Evolutionary conservation across 2,888 invertebrate species (phyloP), one percentile per base, ranked within the genome.

Genomic region (Drosophila meridionalis): DNA sequence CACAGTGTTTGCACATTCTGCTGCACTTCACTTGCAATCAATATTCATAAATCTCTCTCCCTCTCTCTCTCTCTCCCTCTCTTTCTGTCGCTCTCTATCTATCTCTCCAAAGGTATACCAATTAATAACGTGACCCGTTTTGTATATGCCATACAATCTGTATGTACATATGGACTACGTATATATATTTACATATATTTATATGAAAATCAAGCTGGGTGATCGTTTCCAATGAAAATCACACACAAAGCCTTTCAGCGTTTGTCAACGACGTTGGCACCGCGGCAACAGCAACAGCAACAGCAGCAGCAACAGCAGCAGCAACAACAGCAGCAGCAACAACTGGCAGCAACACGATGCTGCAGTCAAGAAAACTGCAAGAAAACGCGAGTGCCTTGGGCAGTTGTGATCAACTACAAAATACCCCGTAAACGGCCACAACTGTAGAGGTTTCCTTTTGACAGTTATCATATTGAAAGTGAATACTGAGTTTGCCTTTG

Each of bases 101-200:
- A 32, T 30, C 30, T n/a, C 32, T 74, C 73, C 72, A 84, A 80
- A 80, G 82, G 90, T 89, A 89, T 82, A 89, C 75, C 90, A 87
- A 87, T 87, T 87, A 87, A 87, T 87, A 87, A 89, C 78, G 90
- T 89, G 87, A 90, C 90, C 87, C 76, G 90, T 90, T 90, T 85
- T 76, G 20, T 68, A 78, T 63, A 69, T 67, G 57, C 59, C 20
- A 26, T 40, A 26, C 9, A 34, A n/a, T 30, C 12, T 30, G 43
- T 32, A 30, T 36, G 28, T 42, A 26, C 12, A 50, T 34, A 60
- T 30, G 8, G 20, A 20, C 20, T 26, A 30, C 26, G 14, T 63
- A 73, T 69, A 62, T n/a, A 9, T 38, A 32, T 26, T 8, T 59
- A 34, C n/a, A 38, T 60, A 64, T 34, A 12, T 53, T 11, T 47